Percentiles rank a stretch among this genome's conserved stretches.
Conservation (phyloP, 1,140 invertebrate species). For the Cyclargus thomasi region DNA sequence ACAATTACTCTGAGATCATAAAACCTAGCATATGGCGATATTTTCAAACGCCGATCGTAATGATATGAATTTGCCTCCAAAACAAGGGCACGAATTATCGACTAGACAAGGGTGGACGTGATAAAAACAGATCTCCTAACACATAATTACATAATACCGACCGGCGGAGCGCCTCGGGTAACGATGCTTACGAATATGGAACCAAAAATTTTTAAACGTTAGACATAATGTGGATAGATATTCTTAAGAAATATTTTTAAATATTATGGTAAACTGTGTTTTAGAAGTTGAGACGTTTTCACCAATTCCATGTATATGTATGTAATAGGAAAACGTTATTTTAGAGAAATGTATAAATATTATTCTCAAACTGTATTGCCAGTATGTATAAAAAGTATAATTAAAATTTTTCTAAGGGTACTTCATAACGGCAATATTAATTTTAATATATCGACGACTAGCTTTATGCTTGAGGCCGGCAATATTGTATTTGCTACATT, state of each 20-base stretch:
- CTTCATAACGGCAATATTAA: too few relatives aligned
- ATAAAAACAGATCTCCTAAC: constrained; percentile 74
- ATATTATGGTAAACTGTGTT: too few relatives aligned
- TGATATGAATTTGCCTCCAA: constrained; percentile 54
- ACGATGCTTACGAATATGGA: constrained; percentile 68
- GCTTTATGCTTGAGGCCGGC: too few relatives aligned
- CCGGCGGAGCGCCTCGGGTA: constrained; percentile 56
- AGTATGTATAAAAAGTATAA: too few relatives aligned
- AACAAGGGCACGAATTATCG: constrained; percentile 67
- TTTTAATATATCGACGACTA: too few relatives aligned
- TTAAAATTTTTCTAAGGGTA: too few relatives aligned
- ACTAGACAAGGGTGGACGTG: constrained; percentile 71
- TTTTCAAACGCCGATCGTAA: constrained; percentile 40
- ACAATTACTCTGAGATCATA: not conserved
- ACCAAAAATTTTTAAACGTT: constrained; percentile 48
- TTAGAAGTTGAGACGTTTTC: too few relatives aligned
- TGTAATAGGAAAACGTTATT: too few relatives aligned
- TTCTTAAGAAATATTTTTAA: not conserved
- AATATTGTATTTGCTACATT: too few relatives aligned
- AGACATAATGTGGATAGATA: constrained; percentile 14
- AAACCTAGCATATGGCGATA: constrained; percentile 39
- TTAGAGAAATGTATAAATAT: too few relatives aligned
- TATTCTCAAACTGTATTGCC: too few relatives aligned
- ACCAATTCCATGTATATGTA: too few relatives aligned
- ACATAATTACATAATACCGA: constrained; percentile 73